Evolutionary conservation across 1,140 invertebrate genomes (phyloP), one percentile per base, ranked within the genome.

Genomic region (Leguminivora glycinivorella): DNA sequence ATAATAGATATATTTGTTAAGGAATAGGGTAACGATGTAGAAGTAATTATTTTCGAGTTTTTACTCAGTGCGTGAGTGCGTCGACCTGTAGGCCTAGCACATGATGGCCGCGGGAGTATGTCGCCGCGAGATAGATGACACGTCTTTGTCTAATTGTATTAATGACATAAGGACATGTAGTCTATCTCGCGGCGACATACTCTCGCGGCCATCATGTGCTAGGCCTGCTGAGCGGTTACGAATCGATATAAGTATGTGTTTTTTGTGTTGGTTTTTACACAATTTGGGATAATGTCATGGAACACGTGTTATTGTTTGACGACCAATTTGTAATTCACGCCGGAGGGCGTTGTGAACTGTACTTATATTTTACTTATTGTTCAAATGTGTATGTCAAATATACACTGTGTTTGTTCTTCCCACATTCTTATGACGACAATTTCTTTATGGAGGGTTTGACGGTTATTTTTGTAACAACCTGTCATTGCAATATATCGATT

Each of bases 261-360:
- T 63, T 63, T 63, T 63, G 58, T 63, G 58, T 29, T 4, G n/a
- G 58, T 63, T 63, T 63, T 63, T 63, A 63, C 58, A 31, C 26
- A 17, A 63, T 63, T 63, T 63, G 12, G 58, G 26, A 63, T 63
- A 63, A 63, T 63, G 58, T 63, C 58, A 6, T 10, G 5, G 19
- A 52, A 63, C 58, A 63, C 25, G 58, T 63, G 58, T 63, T 63
- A 63, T 63, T 63, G 58, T 63, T 63, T 63, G 58, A 63, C 58
- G 29, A 29, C 58, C 31, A 63, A 63, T 63, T 63, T 63, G 58
- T 63, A 63, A 22, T 63, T 34, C 58, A 63, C 17, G 26, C 58
- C 1, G 25, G 58, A 29, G 25, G 58, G 58, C n/a, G 58, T 17
- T 60, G 24, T n/a, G 9, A 1, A 52, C 47, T 22, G 47, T 22